phyloP scores from a whole-genome alignment of 2,888 invertebrate genomes.

The Campoletis raptor region DNA sequence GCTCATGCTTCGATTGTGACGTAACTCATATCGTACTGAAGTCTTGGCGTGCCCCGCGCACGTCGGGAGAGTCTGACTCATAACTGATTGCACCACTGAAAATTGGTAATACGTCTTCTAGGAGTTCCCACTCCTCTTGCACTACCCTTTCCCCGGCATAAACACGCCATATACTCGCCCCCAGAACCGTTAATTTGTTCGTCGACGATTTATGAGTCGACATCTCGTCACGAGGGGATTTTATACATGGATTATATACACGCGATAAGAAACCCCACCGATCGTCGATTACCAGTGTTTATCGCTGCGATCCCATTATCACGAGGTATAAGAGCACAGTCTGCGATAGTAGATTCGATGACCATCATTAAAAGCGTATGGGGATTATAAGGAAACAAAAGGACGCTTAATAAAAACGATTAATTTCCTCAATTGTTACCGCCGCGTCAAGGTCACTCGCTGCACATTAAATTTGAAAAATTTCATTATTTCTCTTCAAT shows the following conservation, averaged over 20 bases:
- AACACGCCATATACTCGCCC: slow-evolving; percentile 21
- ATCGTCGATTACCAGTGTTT: slow-evolving; percentile 23
- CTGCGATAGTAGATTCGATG: not conserved
- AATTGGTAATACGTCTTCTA: slow-evolving; percentile 38
- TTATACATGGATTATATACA: slow-evolving; percentile 37
- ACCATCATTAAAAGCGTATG: not conserved
- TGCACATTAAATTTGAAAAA: not conserved
- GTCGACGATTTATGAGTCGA: slow-evolving; percentile 42
- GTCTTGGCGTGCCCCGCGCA: slow-evolving; percentile 20
- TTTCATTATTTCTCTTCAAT: not conserved
- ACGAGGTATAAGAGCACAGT: not conserved
- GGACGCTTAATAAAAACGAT: slow-evolving; percentile 1
- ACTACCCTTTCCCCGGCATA: not conserved
- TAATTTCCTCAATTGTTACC: not conserved
- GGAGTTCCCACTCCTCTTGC: not conserved
- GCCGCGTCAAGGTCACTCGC: not conserved
- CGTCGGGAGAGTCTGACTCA: slow-evolving; percentile 10
- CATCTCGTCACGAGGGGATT: slow-evolving; percentile 22
- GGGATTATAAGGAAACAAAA: not conserved
- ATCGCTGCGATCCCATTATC: slow-evolving; percentile 22
- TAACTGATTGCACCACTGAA: slow-evolving; percentile 48
- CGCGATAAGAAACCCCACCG: slow-evolving; percentile 32
- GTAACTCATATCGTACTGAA: slow-evolving; percentile 1
- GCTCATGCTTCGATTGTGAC: not conserved
- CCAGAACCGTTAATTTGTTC: slow-evolving; percentile 38